Evolutionary conservation across 2,113 vertebrate genomes (phyloP).

Genomic region (Athene cunicularia): DNA sequence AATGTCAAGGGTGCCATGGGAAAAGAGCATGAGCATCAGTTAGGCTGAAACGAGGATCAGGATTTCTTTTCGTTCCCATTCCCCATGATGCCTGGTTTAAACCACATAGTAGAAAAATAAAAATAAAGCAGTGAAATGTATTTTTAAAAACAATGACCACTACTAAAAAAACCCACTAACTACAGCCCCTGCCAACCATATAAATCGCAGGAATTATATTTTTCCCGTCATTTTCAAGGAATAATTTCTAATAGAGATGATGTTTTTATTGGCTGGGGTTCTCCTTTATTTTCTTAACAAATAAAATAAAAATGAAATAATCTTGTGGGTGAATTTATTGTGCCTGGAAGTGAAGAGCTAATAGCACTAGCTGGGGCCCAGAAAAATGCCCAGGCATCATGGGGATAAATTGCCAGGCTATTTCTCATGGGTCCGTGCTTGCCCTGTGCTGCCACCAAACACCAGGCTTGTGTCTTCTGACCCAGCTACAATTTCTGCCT

Average conservation of each 20-base stretch:
- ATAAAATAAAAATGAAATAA: not conserved
- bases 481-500: not conserved
- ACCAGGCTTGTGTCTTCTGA: not conserved
- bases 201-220: not conserved
- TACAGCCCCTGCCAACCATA: not conserved
- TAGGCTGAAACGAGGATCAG: not conserved
- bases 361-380: not conserved
- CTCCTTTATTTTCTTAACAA: slow-evolving; percentile 17
- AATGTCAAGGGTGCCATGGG: not conserved
- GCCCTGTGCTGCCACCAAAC: not conserved
- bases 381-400: not conserved
- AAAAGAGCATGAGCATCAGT: not conserved
- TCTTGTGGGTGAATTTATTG: slow-evolving; percentile 12
- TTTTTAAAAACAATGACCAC: not conserved
- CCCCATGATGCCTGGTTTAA: not conserved
- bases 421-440: not conserved
- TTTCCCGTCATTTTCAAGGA: slow-evolving; percentile 36
- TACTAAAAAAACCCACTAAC: not conserved
- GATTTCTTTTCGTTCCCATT: not conserved
- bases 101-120: not conserved
- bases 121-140: not conserved
- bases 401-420: not conserved
- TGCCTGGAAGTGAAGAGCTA: not conserved
- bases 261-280: not conserved
- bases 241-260: slow-evolving; percentile 19